These are phyloP conservation scores for Spialia ferax DNA, from an alignment of 2,888 invertebrate species.

Conservation along the genomic window DNA sequence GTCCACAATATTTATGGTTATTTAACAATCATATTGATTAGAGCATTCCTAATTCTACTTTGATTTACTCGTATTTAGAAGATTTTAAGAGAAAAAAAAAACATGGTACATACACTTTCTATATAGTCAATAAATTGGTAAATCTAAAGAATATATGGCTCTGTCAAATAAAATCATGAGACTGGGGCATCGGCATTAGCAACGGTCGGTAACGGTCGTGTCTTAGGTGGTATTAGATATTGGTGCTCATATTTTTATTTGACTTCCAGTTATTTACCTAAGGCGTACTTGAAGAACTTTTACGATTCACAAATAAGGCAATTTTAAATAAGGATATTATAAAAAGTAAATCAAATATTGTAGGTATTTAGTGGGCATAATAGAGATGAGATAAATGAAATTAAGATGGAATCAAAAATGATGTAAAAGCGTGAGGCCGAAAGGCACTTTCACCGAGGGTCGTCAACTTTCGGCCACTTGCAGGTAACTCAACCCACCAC, in stretches of 20 bases:
- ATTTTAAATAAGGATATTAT: neutral
- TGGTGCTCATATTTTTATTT: slow-evolving; percentile 31
- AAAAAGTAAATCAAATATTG: neutral
- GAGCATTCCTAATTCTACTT: no score
- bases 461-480: slow-evolving; percentile 68
- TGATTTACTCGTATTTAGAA: no score
- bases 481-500: slow-evolving; percentile 60
- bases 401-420: slow-evolving; percentile 54
- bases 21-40: no score
- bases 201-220: slow-evolving; percentile 70
- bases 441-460: slow-evolving; percentile 80
- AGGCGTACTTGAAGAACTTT: no score
- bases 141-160: slow-evolving; percentile 72
- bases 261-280: no score
- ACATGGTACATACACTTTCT: no score
- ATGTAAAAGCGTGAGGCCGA: slow-evolving; percentile 56
- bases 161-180: slow-evolving; percentile 76
- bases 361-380: neutral
- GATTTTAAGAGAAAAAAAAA: no score
- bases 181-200: slow-evolving; percentile 55
- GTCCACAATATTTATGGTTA: no score
- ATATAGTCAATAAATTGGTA: no score
- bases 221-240: slow-evolving; percentile 58
- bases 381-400: slow-evolving; percentile 35
- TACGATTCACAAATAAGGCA: slow-evolving; percentile 20